Percentiles rank a stretch among this genome's conserved stretches.
Evolutionary conservation across 2,113 vertebrate genomes (phyloP).

Genomic region (Delphinapterus leucas): DNA sequence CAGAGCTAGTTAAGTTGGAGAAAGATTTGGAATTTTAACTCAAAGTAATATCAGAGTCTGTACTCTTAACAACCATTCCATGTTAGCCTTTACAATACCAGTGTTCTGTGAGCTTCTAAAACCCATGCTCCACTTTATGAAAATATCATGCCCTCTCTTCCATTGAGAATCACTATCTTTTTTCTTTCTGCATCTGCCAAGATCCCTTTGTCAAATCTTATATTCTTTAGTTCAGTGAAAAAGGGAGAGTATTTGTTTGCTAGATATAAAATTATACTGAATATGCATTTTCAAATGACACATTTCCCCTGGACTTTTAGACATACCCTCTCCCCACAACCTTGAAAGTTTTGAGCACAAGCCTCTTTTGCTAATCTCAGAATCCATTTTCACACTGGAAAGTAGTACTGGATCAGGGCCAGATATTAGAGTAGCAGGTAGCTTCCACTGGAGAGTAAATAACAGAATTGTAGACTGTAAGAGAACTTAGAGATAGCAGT

Average conservation of each 20-base stretch:
- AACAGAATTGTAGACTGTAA: not conserved
- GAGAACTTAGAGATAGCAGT: not conserved
- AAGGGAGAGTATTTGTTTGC: not conserved
- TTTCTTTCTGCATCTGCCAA: not conserved
- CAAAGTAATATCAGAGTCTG: not conserved
- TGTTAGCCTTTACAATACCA: not conserved
- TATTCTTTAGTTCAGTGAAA: not conserved
- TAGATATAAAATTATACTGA: not conserved
- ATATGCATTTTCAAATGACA: slow-evolving; percentile 7
- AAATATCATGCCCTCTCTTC: not conserved
- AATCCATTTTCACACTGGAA: not conserved
- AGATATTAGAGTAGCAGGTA: not conserved
- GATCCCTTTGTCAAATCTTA: not conserved
- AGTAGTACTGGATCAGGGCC: not conserved
- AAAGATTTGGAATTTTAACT: not conserved
- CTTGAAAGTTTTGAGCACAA: not conserved
- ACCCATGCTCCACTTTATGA: not conserved
- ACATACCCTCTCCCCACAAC: not conserved
- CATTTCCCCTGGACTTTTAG: not conserved
- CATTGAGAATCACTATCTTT: not conserved
- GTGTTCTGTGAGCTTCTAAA: not conserved
- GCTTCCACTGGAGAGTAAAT: not conserved
- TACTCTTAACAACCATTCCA: not conserved
- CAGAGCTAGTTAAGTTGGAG: not conserved
- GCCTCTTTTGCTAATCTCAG: not conserved